Evolutionary conservation across 2,888 invertebrate genomes (phyloP).

Genomic region (Drosophila infuscata): DNA sequence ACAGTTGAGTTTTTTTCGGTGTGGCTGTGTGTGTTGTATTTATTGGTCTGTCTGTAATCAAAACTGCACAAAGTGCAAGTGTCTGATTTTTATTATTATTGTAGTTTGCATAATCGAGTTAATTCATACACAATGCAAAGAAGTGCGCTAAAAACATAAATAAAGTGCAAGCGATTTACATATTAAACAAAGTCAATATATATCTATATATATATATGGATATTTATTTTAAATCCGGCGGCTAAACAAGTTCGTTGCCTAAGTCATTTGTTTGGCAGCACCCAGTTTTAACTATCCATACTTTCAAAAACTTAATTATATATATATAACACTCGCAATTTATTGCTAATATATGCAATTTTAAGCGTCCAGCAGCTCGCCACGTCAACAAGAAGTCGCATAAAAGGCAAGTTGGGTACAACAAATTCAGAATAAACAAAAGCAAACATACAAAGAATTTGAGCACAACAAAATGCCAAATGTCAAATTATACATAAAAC

Average conservation of each 20-base stretch:
- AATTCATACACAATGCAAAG: slow-evolving; percentile 66
- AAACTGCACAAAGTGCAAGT: slow-evolving; percentile 60
- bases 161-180: slow-evolving; percentile 64
- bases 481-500: slow-evolving; percentile 28
- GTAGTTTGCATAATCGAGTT: slow-evolving; percentile 46
- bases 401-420: slow-evolving; percentile 66
- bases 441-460: slow-evolving; percentile 20
- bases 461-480: slow-evolving; percentile 52
- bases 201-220: background rate
- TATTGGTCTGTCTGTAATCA: slow-evolving; percentile 18
- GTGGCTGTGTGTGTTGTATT: slow-evolving; percentile 2
- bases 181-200: slow-evolving; percentile 39
- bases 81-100: slow-evolving; percentile 45
- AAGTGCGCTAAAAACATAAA: slow-evolving; percentile 71
- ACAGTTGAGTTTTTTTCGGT: slow-evolving; percentile 29
- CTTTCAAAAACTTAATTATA: slow-evolving; percentile 56
- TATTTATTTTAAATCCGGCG: slow-evolving; percentile 24
- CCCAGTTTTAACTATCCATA: slow-evolving; percentile 48
- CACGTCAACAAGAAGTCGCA: slow-evolving; percentile 70
- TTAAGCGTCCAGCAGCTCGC: slow-evolving; percentile 46
- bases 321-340: slow-evolving; percentile 50
- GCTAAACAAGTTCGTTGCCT: slow-evolving; percentile 75
- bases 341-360: slow-evolving; percentile 63
- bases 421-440: slow-evolving; percentile 30
- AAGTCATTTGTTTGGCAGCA: slow-evolving; percentile 71